Evolutionary conservation across 2,113 vertebrate species (phyloP).

Genomic region (Lagopus leucura): DNA sequence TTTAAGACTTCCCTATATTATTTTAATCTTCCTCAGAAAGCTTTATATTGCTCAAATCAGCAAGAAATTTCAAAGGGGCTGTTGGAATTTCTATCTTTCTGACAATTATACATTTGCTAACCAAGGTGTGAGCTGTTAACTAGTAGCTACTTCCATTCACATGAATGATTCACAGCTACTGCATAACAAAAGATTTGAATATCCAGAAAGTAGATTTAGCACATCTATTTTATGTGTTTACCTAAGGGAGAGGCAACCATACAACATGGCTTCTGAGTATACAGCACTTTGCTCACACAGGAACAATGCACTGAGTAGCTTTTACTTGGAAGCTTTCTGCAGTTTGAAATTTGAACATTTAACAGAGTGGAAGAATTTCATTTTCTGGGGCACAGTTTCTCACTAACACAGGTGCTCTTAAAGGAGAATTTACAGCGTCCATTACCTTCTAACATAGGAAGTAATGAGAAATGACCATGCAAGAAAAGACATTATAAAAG

Average conservation of each 20-base stretch:
- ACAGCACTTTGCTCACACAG: conserved; percentile 14
- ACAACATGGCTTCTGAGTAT: conserved; percentile 7
- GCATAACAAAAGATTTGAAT: conserved; percentile 6
- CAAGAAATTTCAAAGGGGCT: background rate
- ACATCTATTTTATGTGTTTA: conserved; percentile 38
- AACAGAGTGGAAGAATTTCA: conserved; percentile 36
- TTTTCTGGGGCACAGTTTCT: background rate
- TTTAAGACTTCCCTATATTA: background rate
- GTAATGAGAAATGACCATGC: background rate
- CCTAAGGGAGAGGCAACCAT: conserved; percentile 21
- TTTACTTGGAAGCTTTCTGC: background rate
- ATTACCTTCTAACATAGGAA: conserved; percentile 30
- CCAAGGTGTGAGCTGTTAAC: background rate
- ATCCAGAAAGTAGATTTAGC: conserved; percentile 34
- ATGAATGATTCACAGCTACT: conserved; percentile 10
- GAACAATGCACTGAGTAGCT: background rate
- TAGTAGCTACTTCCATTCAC: background rate
- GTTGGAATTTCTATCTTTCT: background rate
- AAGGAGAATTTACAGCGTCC: conserved; percentile 11
- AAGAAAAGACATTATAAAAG: background rate
- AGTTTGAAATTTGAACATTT: conserved; percentile 1
- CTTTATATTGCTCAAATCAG: background rate
- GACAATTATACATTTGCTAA: background rate
- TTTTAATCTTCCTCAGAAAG: background rate
- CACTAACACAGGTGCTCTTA: conserved; percentile 15